These are phyloP conservation scores for Phyllostomus hastatus DNA, from an alignment of 2,113 vertebrate genomes.

Conservation along the genomic window DNA sequence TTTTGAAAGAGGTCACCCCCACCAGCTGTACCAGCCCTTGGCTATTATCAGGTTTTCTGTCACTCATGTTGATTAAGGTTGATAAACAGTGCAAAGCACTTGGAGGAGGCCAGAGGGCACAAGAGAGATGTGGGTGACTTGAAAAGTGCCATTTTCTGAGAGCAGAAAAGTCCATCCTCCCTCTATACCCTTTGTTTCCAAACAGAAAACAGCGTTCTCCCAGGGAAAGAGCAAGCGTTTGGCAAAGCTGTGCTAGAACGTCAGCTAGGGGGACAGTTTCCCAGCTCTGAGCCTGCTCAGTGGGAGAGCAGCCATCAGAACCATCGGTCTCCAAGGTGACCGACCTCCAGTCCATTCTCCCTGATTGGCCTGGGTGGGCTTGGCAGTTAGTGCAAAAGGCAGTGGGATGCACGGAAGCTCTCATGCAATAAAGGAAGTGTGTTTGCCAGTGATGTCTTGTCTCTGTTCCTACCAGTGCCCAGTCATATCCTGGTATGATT, in stretches of 20 bases:
- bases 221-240: neutral
- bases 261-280: neutral
- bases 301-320: too few species aligned
- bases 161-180: conserved; percentile 19
- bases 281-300: neutral
- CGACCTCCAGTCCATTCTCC: too few species aligned
- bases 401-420: neutral
- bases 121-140: conserved; percentile 69
- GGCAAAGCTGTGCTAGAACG: neutral
- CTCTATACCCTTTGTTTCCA: conserved; percentile 1
- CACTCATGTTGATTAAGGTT: conserved; percentile 82
- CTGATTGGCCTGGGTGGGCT: neutral
- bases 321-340: neutral
- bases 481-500: neutral
- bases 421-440: neutral
- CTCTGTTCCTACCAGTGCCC: neutral
- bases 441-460: neutral
- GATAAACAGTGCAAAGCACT: conserved; percentile 79
- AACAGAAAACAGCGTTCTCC: conserved; percentile 2
- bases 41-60: conserved; percentile 80
- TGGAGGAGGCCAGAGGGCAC: conserved; percentile 71
- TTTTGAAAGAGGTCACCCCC: conserved; percentile 81
- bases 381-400: neutral
- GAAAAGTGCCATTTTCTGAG: conserved; percentile 70
- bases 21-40: conserved; percentile 73